phyloP scores from a whole-genome alignment of 2,888 invertebrate genomes.

The Cephonodes hylas region DNA sequence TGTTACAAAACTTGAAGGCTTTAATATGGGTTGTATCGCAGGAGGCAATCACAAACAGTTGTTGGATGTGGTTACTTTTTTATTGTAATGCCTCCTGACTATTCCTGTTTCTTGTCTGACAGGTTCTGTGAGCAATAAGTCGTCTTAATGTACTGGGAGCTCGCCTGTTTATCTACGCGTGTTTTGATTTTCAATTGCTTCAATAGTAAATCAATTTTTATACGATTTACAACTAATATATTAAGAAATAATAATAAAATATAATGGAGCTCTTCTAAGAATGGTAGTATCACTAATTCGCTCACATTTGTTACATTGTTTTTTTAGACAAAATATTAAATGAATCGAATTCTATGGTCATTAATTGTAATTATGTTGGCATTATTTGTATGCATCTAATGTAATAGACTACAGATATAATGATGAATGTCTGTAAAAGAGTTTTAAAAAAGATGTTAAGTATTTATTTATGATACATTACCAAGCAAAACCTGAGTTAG shows the following conservation, averaged over 20 bases:
- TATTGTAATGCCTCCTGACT: not conserved
- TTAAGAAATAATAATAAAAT: no score
- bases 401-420: no score
- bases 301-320: no score
- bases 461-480: not conserved
- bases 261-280: no score
- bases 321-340: not conserved
- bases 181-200: not conserved
- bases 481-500: not conserved
- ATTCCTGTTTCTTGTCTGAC: constrained; percentile 5
- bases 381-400: not conserved
- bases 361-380: not conserved
- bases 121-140: not conserved
- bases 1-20: not conserved
- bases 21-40: not conserved
- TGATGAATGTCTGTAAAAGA: no score
- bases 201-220: not conserved
- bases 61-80: not conserved
- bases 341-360: not conserved
- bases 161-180: not conserved
- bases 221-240: no score
- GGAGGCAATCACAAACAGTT: not conserved
- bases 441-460: no score
- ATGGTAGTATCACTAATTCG: no score
- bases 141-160: not conserved